Evolutionary conservation across 2,113 vertebrate genomes (phyloP), one percentile per base, ranked within the genome.

Genomic region (Oreochromis tanganicae): DNA sequence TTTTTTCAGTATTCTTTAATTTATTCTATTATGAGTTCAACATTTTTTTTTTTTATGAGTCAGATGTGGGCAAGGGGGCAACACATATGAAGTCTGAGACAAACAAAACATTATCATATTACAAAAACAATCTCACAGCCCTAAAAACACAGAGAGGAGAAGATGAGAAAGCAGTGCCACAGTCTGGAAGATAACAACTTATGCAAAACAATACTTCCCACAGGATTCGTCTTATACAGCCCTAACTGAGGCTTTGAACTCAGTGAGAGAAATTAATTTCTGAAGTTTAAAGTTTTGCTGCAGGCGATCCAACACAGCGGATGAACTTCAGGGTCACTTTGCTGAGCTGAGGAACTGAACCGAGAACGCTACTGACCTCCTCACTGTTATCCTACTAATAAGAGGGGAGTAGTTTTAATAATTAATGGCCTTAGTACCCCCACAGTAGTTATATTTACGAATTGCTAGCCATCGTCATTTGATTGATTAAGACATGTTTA

Each of bases 161-260:
- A 84, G 71, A 84, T 54, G 63, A 83, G 85, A 90, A 84, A 82
- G 88, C 89, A 85, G 41, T 88, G 87, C 81, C 89, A 90, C 86
- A 89, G 84, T 75, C 82, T 93, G 88, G 48, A 87, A 93, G 90
- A 93, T 82, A 93, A 87, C 85, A 90, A 90, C 73, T 89, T 89
- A 91, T 93, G 90, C 90, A 94, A 93, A 94, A 94, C 90, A 94
- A 95, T 89, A 71, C 73, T 11, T 93, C 93, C 89, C 93, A 82
- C 46, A 80, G 90, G 93, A 94, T 90, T 90, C 38, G 68, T 92
- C 80, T 88, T 82, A 82, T 71, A 83, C 57, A 86, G 75, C 80
- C 55, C 55, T 79, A 87, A 89, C 80, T 36, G 63, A 61, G 14
- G 83, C 93, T 93, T 91, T 95, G 91, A 95, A 93, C 91, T 94